Percentiles rank a stretch among this genome's conserved stretches.
Evolutionary conservation across 1,140 invertebrate species (phyloP).

Genomic region (Platorchestia sp.): DNA sequence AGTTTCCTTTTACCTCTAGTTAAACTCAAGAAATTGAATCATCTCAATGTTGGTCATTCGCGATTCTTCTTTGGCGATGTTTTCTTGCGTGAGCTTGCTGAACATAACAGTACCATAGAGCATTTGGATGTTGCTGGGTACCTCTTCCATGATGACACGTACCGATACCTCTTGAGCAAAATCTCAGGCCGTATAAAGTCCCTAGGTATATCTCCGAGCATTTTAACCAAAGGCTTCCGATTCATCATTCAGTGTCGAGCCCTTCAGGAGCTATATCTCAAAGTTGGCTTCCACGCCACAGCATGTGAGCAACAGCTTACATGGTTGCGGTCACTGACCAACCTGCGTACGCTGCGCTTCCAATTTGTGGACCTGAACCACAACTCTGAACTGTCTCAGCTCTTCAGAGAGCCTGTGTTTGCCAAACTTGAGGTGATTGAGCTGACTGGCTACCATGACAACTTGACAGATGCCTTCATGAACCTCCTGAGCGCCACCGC

Average conservation of each 20-base stretch:
- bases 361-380: constrained; percentile 40
- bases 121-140: constrained; percentile 17
- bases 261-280: not conserved
- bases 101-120: not conserved
- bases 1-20: constrained; percentile 14
- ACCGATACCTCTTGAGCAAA: constrained; percentile 13
- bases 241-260: not conserved
- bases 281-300: constrained; percentile 26
- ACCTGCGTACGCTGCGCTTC: not conserved
- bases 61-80: constrained; percentile 29
- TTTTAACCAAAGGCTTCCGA: not conserved
- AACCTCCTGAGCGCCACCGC: not conserved
- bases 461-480: not conserved
- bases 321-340: not conserved
- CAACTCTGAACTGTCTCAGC: not conserved
- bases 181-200: not conserved
- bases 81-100: constrained; percentile 8
- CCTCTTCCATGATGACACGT: constrained; percentile 15
- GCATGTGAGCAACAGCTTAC: constrained; percentile 3
- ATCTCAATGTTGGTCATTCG: not conserved
- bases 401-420: constrained; percentile 20
- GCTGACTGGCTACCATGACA: constrained; percentile 21
- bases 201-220: not conserved
- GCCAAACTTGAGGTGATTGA: constrained; percentile 28
- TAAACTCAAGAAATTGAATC: constrained; percentile 40